Percentiles rank a stretch among this genome's conserved stretches.
Evolutionary conservation across 2,888 invertebrate genomes (phyloP).

Genomic region (Stenotaenia linearis): DNA sequence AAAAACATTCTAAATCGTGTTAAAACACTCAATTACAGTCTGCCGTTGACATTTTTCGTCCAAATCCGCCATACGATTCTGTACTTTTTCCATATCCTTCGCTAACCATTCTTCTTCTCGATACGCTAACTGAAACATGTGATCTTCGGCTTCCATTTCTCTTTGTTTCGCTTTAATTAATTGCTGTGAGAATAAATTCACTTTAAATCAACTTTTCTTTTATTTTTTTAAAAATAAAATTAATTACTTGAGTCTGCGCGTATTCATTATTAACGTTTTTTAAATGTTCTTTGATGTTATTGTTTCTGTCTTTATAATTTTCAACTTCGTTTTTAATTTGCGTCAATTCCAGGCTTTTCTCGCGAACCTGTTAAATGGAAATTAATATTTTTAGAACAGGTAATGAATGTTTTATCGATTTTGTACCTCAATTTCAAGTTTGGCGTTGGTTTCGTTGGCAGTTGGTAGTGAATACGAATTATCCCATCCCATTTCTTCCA

Average conservation of each 20-base stretch:
- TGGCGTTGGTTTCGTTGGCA: neutral
- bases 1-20: neutral
- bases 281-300: neutral
- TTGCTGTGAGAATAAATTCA: constrained; percentile 4
- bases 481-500: constrained; percentile 21
- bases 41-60: neutral
- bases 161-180: neutral
- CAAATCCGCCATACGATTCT: neutral
- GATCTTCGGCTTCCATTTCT: constrained; percentile 26
- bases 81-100: neutral
- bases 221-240: neutral
- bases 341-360: neutral
- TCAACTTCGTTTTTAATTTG: neutral
- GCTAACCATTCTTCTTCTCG: constrained; percentile 14
- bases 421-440: neutral
- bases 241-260: neutral
- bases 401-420: neutral
- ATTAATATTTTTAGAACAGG: neutral
- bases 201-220: neutral
- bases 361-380: neutral
- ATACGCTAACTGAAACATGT: constrained; percentile 17
- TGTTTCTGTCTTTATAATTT: neutral
- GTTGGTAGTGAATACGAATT: neutral
- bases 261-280: neutral
- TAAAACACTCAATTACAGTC: neutral